Percentiles rank a stretch among this genome's conserved stretches.
These are phyloP conservation scores for Dryoscopus gambensis DNA, from an alignment of 2,113 vertebrate genomes.

Conservation along the genomic window DNA sequence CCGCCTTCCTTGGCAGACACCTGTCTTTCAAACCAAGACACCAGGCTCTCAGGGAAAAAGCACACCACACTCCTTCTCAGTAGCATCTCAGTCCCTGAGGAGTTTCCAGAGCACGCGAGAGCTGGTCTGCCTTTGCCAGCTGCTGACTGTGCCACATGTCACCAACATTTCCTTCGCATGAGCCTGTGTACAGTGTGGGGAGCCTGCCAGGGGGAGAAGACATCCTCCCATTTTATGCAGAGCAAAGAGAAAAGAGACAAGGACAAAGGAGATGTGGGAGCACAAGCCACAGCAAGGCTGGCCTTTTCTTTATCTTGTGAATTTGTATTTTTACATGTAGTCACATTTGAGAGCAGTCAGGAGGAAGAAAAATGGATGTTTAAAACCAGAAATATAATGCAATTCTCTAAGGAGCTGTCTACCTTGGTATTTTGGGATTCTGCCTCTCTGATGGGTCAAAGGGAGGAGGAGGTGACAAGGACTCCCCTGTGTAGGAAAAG, in stretches of 20 bases:
- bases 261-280: not conserved
- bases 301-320: not conserved
- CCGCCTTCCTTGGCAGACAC: not conserved
- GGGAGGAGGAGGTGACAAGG: not conserved
- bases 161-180: accelerated
- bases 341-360: not conserved
- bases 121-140: not conserved
- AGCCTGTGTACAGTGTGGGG: not conserved
- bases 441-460: not conserved
- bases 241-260: not conserved
- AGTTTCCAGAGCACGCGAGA: not conserved
- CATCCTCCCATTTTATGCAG: not conserved
- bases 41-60: accelerated
- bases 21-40: not conserved
- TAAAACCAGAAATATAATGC: not conserved
- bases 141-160: not conserved
- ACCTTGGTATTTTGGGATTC: not conserved
- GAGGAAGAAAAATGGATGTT: not conserved
- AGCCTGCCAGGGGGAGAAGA: not conserved
- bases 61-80: not conserved
- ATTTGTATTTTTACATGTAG: not conserved
- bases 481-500: not conserved
- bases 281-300: not conserved
- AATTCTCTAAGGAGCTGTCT: not conserved
- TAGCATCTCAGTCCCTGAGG: not conserved